phyloP scores from a whole-genome alignment of 1,140 invertebrate species.

The Drusus annulatus region DNA sequence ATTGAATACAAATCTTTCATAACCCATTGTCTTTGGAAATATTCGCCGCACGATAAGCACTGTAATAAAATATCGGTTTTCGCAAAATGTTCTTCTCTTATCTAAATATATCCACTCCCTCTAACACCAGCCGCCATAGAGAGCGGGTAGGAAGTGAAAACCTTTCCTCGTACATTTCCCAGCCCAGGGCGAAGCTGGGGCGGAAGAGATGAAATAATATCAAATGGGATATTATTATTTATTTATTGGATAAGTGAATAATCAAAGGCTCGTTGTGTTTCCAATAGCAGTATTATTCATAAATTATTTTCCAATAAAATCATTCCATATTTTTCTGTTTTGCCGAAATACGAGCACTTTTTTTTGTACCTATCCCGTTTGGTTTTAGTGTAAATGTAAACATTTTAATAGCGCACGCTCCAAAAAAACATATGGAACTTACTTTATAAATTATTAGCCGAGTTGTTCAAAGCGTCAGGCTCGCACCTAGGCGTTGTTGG shows the following conservation, averaged over 20 bases:
- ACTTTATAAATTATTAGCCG: no score
- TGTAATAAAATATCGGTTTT: conserved; percentile 42
- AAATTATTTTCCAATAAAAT: no score
- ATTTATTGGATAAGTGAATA: conserved; percentile 31
- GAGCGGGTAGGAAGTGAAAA: background rate
- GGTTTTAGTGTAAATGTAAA: no score
- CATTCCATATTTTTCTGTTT: no score
- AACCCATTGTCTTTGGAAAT: background rate
- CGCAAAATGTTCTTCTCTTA: conserved; percentile 34
- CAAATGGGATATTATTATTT: conserved; percentile 36
- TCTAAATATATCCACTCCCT: conserved; percentile 34
- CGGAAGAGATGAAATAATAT: conserved; percentile 15
- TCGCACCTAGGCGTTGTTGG: no score
- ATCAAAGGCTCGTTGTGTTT: conserved; percentile 14
- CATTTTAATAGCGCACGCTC: no score
- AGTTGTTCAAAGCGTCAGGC: no score
- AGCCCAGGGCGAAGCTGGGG: background rate
- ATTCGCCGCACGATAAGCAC: conserved; percentile 12
- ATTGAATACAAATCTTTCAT: background rate
- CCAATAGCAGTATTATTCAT: no score
- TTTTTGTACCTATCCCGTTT: no score
- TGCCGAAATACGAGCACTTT: no score
- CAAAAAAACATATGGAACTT: no score
- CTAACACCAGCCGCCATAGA: background rate
- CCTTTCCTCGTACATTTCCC: conserved; percentile 7